Conservation (phyloP, 2,888 invertebrate genomes). For the Eilema depressum region DNA sequence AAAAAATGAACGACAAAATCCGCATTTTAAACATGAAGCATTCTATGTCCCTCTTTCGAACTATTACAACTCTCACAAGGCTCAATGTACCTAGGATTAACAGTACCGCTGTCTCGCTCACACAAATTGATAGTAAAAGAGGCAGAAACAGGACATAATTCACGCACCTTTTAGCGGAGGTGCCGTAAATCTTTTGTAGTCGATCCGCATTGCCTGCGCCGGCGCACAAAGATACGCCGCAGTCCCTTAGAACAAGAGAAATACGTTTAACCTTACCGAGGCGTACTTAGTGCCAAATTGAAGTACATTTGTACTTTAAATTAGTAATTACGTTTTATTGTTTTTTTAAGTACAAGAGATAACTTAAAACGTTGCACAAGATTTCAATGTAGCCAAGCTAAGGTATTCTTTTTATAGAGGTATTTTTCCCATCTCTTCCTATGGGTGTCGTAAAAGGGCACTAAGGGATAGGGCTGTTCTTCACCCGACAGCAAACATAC, state of each 20-base stretch:
- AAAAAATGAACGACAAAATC: neutral
- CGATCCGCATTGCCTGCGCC: slow-evolving; percentile 70
- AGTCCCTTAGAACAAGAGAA: slow-evolving; percentile 47
- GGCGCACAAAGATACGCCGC: slow-evolving; percentile 67
- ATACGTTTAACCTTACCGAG: slow-evolving; percentile 7
- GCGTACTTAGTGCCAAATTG: neutral
- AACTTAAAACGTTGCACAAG: no score
- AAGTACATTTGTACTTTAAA: neutral
- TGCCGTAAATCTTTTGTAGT: slow-evolving; percentile 75
- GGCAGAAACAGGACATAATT: slow-evolving; percentile 63
- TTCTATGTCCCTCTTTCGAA: slow-evolving; percentile 43
- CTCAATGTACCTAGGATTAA: slow-evolving; percentile 24
- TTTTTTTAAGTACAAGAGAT: neutral
- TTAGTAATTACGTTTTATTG: slow-evolving; percentile 3
- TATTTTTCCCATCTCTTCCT: no score
- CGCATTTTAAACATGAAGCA: slow-evolving; percentile 34
- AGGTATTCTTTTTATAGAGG: no score
- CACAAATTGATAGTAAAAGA: slow-evolving; percentile 47
- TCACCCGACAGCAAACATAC: no score
- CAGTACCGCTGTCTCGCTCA: slow-evolving; percentile 42
- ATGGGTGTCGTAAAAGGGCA: no score
- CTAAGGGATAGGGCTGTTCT: no score
- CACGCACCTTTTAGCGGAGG: slow-evolving; percentile 71
- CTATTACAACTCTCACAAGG: slow-evolving; percentile 51
- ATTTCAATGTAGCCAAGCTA: no score